phyloP scores from a whole-genome alignment of 2,113 vertebrate species.

The Heterotis niloticus region DNA sequence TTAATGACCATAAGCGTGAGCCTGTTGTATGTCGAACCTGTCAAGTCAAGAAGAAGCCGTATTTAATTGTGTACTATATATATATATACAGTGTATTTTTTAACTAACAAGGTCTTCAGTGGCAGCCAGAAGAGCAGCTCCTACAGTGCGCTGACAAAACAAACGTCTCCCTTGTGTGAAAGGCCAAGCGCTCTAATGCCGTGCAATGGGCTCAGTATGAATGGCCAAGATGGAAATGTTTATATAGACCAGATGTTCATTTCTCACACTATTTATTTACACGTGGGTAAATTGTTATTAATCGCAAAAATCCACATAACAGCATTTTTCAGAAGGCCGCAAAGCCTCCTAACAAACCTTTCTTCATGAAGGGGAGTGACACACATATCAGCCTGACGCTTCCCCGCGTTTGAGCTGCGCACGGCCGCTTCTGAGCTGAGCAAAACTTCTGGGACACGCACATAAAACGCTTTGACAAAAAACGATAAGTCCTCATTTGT shows the following conservation, averaged over 20 bases:
- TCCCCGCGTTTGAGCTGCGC: not conserved
- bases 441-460: not conserved
- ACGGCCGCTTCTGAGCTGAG: not conserved
- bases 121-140: not conserved
- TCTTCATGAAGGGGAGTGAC: not conserved
- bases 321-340: slow-evolving; percentile 1
- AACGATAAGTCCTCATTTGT: not conserved
- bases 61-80: too few relatives aligned
- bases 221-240: not conserved
- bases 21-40: too few relatives aligned
- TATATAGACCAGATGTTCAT: slow-evolving; percentile 7
- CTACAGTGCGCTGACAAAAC: not conserved
- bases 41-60: too few relatives aligned
- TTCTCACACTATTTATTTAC: slow-evolving; percentile 17
- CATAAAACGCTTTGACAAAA: too few relatives aligned
- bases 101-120: not conserved
- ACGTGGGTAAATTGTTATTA: not conserved
- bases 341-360: not conserved
- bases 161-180: not conserved
- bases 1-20: too few relatives aligned
- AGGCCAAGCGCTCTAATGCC: not conserved
- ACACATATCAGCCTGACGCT: not conserved
- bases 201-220: not conserved
- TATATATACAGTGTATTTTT: too few relatives aligned
- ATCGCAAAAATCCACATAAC: slow-evolving; percentile 1